Percentiles rank a stretch among this genome's conserved stretches.
Evolutionary conservation across 2,113 vertebrate genomes (phyloP).

Genomic region (Ardeotis arabs): DNA sequence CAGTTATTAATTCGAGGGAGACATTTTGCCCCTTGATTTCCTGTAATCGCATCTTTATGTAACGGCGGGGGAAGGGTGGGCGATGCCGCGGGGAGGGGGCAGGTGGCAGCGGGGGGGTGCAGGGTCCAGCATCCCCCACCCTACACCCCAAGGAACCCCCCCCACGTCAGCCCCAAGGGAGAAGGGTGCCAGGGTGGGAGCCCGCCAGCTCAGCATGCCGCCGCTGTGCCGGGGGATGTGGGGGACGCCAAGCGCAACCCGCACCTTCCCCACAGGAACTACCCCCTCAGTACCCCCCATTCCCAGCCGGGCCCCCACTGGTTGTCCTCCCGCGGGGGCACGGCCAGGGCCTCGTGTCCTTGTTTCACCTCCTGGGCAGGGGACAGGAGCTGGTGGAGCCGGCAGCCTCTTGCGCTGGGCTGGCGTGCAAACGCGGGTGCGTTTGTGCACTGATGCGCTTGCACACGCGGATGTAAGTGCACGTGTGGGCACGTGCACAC

Average conservation of each 20-base stretch:
- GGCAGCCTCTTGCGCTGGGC: rapidly evolving
- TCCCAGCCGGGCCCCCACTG: not conserved
- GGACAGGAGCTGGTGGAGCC: not conserved
- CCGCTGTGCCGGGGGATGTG: rapidly evolving
- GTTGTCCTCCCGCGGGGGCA: not conserved
- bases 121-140: too few species aligned
- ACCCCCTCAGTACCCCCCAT: not conserved
- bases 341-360: not conserved
- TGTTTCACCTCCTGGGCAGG: not conserved
- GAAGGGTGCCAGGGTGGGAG: not conserved
- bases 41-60: slow-evolving; percentile 24
- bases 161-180: not conserved
- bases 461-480: not conserved
- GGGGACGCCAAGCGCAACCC: rapidly evolving
- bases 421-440: rapidly evolving
- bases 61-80: not conserved
- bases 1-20: slow-evolving; percentile 64
- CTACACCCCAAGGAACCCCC: rapidly evolving
- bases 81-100: not conserved
- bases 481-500: not conserved
- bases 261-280: not conserved
- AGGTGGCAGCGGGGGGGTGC: rapidly evolving
- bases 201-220: rapidly evolving
- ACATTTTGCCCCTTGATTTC: slow-evolving; percentile 67
- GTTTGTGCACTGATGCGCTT: not conserved